A percentile compares a stretch with the other conserved stretches of the same genome.
These are phyloP conservation scores for Nasonia oneida DNA, from an alignment of 2,888 invertebrate genomes.

Conservation along the genomic window DNA sequence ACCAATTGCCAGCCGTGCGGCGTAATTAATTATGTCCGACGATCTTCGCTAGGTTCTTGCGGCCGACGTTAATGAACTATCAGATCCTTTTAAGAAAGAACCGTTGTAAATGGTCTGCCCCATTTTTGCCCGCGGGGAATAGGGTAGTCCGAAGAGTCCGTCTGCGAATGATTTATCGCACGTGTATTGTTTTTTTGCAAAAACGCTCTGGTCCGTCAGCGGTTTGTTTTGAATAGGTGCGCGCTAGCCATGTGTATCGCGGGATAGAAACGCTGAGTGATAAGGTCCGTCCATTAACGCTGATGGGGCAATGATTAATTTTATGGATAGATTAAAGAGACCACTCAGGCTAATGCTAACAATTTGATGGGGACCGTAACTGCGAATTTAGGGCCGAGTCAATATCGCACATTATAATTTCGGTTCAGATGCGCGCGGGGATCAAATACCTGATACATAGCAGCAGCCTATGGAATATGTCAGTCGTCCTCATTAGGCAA, in stretches of 20 bases:
- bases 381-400: background rate
- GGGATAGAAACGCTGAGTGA: too few relatives aligned
- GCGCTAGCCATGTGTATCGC: too few relatives aligned
- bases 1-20: slow-evolving; percentile 24
- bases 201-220: background rate
- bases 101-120: background rate
- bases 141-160: background rate
- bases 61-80: background rate
- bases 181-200: background rate
- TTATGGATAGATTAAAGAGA: too few relatives aligned
- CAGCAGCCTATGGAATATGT: too few relatives aligned
- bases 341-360: too few relatives aligned
- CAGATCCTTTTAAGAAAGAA: slow-evolving; percentile 6
- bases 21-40: slow-evolving; percentile 51
- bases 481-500: too few relatives aligned
- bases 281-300: too few relatives aligned
- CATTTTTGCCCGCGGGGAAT: background rate
- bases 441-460: too few relatives aligned
- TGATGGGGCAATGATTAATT: too few relatives aligned
- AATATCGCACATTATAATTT: background rate
- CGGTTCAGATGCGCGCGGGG: too few relatives aligned
- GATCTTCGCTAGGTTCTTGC: slow-evolving; percentile 43
- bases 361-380: too few relatives aligned
- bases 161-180: background rate
- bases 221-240: background rate